Evolutionary conservation across 2,113 vertebrate species (phyloP).

Genomic region (Sus scrofa): DNA sequence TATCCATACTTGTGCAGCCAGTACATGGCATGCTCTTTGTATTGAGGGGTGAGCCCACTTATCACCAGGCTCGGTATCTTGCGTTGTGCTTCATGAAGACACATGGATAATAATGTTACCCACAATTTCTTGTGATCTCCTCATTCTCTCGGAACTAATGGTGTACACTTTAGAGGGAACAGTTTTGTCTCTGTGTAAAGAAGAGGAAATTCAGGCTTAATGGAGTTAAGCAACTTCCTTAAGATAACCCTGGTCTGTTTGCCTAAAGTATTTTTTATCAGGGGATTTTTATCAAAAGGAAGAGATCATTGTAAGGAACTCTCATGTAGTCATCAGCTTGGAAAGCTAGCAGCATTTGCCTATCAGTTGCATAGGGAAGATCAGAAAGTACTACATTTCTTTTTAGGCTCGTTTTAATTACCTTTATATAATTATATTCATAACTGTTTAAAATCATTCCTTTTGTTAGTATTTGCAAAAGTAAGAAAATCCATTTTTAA

Average conservation of each 20-base stretch:
- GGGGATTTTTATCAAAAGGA: background rate
- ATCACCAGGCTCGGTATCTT: background rate
- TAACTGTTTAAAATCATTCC: slow-evolving; percentile 48
- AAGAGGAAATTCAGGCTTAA: slow-evolving; percentile 5
- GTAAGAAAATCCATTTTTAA: slow-evolving; percentile 68
- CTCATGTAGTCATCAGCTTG: background rate
- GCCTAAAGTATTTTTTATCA: slow-evolving; percentile 43
- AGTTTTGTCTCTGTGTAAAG: background rate
- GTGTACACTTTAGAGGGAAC: background rate
- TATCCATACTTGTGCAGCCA: background rate
- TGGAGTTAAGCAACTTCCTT: slow-evolving; percentile 5
- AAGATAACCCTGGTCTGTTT: background rate
- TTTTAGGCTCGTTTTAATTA: slow-evolving; percentile 42
- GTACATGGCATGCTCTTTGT: background rate
- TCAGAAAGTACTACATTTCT: slow-evolving; percentile 41
- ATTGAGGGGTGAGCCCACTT: background rate
- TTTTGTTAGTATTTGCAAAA: slow-evolving; percentile 67
- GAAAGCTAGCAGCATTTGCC: background rate
- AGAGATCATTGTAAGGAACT: background rate
- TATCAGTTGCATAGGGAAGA: background rate
- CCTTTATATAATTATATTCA: slow-evolving; percentile 52
- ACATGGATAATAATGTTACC: background rate
- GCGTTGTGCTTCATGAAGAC: background rate
- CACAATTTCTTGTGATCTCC: background rate
- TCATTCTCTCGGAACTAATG: background rate